These are phyloP conservation scores for Hirtodrosophila confusa DNA, from an alignment of 2,888 invertebrate species.

Conservation along the genomic window DNA sequence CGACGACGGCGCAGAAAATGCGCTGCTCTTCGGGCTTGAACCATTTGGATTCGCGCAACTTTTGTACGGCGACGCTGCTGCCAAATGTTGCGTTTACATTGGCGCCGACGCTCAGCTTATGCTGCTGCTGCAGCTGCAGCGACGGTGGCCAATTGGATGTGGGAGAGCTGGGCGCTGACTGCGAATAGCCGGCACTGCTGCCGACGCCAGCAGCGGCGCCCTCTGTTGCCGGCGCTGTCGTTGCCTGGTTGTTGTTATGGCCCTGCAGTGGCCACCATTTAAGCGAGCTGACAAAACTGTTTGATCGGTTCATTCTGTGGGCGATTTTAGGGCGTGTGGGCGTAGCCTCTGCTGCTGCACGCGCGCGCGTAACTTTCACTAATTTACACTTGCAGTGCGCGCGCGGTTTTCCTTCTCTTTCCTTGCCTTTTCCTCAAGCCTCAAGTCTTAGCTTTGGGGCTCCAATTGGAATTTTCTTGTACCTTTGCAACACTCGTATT, in stretches of 20 bases:
- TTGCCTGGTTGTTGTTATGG: conserved; percentile 71
- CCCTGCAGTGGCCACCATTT: conserved; percentile 84
- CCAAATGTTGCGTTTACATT: conserved; percentile 59
- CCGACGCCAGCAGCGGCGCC: conserved; percentile 36
- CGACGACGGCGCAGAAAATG: conserved; percentile 89
- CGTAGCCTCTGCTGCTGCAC: conserved; percentile 38
- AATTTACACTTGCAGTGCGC: conserved; percentile 50
- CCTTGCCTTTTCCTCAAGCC: conserved; percentile 3
- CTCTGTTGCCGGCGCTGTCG: conserved; percentile 26
- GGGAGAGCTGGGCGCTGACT: conserved; percentile 72
- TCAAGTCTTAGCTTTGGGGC: conserved; percentile 10
- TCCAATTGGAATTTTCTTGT: conserved; percentile 31
- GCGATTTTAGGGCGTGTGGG: conserved; percentile 19
- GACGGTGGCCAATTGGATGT: conserved; percentile 68
- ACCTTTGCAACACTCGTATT: conserved; percentile 19
- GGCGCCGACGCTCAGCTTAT: conserved; percentile 50
- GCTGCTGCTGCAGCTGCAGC: conserved; percentile 49
- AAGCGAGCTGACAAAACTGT: conserved; percentile 83
- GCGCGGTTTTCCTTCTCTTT: conserved; percentile 23
- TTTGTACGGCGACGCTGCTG: conserved; percentile 88
- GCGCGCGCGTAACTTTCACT: conserved; percentile 64
- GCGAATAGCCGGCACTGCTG: conserved; percentile 56
- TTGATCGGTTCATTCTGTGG: conserved; percentile 82
- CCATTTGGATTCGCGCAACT: conserved; percentile 90
- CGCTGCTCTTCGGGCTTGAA: conserved; percentile 89